Base-by-base conservation (phyloP, 1,140 invertebrate genomes). In the Magallana angulata region DNA sequence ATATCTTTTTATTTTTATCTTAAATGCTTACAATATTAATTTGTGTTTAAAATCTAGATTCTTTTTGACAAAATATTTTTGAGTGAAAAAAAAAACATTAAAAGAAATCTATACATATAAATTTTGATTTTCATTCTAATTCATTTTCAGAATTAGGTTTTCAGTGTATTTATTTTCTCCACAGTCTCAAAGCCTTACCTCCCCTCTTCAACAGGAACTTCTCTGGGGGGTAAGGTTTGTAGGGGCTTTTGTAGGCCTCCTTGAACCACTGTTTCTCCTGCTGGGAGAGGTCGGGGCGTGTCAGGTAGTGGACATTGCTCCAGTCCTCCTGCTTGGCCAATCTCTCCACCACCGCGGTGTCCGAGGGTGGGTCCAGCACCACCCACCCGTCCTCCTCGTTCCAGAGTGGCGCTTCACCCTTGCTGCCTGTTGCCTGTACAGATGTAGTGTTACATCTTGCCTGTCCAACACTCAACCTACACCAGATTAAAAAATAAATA, bases 191-290 rank as follows among this genome's bases (percentile, higher is more conserved):
- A 36, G 36, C 36, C 18, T 71, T 30, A 71, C 68, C 68, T 71
- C 68, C 68, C 24, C 68, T 18, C 24, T 71, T 71, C 8, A 71
- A 30, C 36, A 71, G 68, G 24, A 71, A 71, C 36, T 71, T 71
- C 24, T 71, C 68, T 36, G 68, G 68, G 24, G 68, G 68, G 24
- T 71, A 71, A 24, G 30, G 24, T 30, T 71, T 71, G 1, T 18
- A 30, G 24, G 68, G 68, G 24, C 24, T 71, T 18, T 71, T 71
- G 24, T 71, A 71, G 0, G 68, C 68, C 24, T 71, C 68, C 68
- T 30, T 36, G 68, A 71, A 71, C 68, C 68, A 71, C 24, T 71
- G 68, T 12, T 71, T 71, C 68, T 71, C 68, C 68, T 71, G 68
- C 9, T 36, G 68, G 24, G 68, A 36, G 24, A 71, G 68, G 68